phyloP scores from a whole-genome alignment of 2,888 invertebrate genomes.

The Mantis religiosa region DNA sequence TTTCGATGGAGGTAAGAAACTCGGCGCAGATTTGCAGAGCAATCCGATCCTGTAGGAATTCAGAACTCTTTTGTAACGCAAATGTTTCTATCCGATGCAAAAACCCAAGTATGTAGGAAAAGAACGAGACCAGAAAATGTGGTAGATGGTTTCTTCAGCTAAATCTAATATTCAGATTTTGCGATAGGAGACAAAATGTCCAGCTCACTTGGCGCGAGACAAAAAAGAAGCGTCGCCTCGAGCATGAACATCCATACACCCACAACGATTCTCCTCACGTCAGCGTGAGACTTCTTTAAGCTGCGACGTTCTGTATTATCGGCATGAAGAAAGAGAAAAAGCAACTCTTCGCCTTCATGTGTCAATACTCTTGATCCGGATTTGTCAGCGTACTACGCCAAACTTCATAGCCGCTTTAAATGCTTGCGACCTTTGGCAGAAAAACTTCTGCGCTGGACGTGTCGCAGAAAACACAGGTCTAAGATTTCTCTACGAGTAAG shows the following conservation, averaged over 20 bases:
- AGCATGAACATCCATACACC: no score
- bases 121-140: not conserved
- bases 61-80: no score
- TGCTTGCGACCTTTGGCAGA: not conserved
- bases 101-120: not conserved
- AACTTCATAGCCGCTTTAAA: not conserved
- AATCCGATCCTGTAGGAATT: no score
- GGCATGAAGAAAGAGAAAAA: not conserved
- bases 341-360: not conserved
- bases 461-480: not conserved
- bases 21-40: no score
- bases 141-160: not conserved
- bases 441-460: not conserved
- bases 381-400: not conserved
- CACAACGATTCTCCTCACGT: not conserved
- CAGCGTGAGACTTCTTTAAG: not conserved
- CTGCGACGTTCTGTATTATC: not conserved
- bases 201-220: not conserved
- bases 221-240: not conserved
- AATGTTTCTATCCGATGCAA: no score
- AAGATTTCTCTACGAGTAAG: no score
- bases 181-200: not conserved
- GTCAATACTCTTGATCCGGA: not conserved
- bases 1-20: no score
- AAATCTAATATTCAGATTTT: not conserved